Evolutionary conservation across 2,113 vertebrate genomes (phyloP).

Genomic region (Ophiodon elongatus): DNA sequence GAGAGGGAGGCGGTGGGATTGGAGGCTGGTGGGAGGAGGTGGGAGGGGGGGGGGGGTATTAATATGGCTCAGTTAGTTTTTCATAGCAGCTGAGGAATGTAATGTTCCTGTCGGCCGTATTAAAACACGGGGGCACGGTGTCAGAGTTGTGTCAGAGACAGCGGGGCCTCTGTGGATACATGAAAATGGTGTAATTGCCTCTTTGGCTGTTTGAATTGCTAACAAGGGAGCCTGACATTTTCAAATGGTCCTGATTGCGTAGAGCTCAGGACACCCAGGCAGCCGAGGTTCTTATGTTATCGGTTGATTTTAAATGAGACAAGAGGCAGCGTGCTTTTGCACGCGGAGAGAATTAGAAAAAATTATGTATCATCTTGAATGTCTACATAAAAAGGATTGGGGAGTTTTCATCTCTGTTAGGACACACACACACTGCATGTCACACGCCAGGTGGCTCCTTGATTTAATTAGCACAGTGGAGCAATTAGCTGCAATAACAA

Average conservation of each 20-base stretch:
- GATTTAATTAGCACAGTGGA: slow-evolving; percentile 77
- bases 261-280: slow-evolving; percentile 78
- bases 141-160: slow-evolving; percentile 85
- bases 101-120: slow-evolving; percentile 82
- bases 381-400: slow-evolving; percentile 35
- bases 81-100: slow-evolving; percentile 85
- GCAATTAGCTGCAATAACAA: slow-evolving; percentile 68
- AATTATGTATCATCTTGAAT: slow-evolving; percentile 49
- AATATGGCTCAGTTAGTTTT: slow-evolving; percentile 87
- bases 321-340: slow-evolving; percentile 14
- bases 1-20: slow-evolving; percentile 38
- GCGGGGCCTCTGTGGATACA: slow-evolving; percentile 84
- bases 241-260: slow-evolving; percentile 83
- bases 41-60: slow-evolving; percentile 69
- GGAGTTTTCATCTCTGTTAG: slow-evolving; percentile 39
- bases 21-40: neutral
- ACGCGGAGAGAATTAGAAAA: slow-evolving; percentile 19
- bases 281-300: slow-evolving; percentile 32
- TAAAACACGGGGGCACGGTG: slow-evolving; percentile 84
- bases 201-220: slow-evolving; percentile 88
- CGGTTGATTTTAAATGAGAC: slow-evolving; percentile 76
- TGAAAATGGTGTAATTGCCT: slow-evolving; percentile 88
- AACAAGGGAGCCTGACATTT: slow-evolving; percentile 90
- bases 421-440: slow-evolving; percentile 19
- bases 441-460: slow-evolving; percentile 62